These are phyloP conservation scores for Pristiophorus japonicus DNA, from an alignment of 2,113 vertebrate species.

Conservation along the genomic window DNA sequence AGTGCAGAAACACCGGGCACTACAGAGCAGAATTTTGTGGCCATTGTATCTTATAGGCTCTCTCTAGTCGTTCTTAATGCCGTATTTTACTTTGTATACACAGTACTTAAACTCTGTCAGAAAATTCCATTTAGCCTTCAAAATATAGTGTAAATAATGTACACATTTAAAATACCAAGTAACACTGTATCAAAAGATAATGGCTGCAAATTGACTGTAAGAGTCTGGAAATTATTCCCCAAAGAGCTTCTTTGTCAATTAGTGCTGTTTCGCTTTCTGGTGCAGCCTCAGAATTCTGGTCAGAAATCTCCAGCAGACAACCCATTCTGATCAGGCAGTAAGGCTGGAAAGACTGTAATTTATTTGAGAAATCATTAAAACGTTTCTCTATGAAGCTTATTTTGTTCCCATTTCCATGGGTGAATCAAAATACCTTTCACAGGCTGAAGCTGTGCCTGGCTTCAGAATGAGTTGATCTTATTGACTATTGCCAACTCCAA, in stretches of 20 bases:
- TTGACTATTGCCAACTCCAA: background rate
- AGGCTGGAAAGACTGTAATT: background rate
- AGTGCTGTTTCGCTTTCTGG: background rate
- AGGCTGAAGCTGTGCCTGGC: background rate
- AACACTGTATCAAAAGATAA: background rate
- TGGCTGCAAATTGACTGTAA: background rate
- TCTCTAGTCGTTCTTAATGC: background rate
- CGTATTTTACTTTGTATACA: background rate
- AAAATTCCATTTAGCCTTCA: background rate
- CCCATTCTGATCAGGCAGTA: background rate
- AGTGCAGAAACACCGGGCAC: too few species aligned
- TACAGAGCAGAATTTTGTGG: too few species aligned
- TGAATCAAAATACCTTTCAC: background rate
- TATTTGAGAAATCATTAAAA: background rate
- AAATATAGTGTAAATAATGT: background rate
- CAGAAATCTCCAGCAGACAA: background rate
- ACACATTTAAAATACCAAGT: conserved; percentile 18
- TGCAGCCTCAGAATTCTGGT: background rate
- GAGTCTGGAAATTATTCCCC: conserved; percentile 2
- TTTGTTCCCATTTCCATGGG: background rate
- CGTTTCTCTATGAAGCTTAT: background rate
- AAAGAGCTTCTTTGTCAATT: conserved; percentile 12
- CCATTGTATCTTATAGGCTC: too few species aligned
- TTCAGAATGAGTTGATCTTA: background rate
- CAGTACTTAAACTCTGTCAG: background rate